Evolutionary conservation across 2,113 vertebrate genomes (phyloP).

Genomic region (Prolemur simus): DNA sequence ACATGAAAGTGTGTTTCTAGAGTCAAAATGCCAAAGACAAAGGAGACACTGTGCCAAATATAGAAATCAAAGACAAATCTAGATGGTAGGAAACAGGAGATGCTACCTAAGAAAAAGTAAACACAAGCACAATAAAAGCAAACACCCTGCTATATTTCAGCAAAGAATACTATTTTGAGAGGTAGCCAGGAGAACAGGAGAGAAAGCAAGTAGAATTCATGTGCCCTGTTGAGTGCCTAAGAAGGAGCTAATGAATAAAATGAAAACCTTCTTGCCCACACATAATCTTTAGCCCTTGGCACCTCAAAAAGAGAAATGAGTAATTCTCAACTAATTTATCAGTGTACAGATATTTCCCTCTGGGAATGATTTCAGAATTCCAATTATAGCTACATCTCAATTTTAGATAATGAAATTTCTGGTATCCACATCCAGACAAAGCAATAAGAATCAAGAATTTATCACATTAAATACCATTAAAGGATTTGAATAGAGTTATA

Average conservation of each 20-base stretch:
- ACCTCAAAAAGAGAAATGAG: neutral
- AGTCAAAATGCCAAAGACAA: neutral
- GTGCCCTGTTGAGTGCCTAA: neutral
- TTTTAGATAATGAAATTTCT: conserved; percentile 41
- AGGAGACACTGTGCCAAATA: neutral
- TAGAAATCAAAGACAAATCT: neutral
- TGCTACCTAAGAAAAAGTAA: neutral
- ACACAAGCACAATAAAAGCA: neutral
- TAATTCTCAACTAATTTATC: neutral
- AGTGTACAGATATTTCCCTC: neutral
- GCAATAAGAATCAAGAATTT: conserved; percentile 12
- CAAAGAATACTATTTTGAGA: neutral
- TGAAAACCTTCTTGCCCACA: neutral
- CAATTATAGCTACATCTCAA: neutral
- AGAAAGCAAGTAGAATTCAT: neutral
- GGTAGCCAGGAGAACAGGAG: neutral
- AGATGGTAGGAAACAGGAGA: neutral
- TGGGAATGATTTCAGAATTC: neutral
- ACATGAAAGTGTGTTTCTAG: neutral
- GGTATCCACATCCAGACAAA: neutral
- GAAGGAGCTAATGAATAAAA: neutral
- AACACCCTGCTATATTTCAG: neutral
- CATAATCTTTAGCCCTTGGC: neutral
- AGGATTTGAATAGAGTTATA: conserved; percentile 15
- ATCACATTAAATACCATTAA: conserved; percentile 21